These are phyloP conservation scores for Archivesica marissinica DNA, from an alignment of 1,140 invertebrate species.

Conservation along the genomic window DNA sequence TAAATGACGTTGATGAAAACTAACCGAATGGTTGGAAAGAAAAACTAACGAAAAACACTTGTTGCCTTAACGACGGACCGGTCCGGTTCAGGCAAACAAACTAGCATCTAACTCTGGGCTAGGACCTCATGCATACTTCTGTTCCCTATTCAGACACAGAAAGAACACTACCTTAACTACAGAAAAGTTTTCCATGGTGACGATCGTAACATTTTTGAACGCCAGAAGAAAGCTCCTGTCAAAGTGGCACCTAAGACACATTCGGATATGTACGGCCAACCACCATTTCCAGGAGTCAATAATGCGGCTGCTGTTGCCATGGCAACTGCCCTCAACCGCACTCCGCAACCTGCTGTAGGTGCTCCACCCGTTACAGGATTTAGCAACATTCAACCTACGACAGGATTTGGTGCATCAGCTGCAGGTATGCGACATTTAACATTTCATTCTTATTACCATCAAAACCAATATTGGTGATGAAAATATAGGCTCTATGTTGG, in stretches of 20 bases:
- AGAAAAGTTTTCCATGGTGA: constrained; percentile 92
- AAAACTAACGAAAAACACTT: too few relatives aligned
- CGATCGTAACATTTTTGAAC: constrained; percentile 91
- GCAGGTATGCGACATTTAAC: not conserved
- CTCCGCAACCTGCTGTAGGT: constrained; percentile 77
- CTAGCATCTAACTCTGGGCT: too few relatives aligned
- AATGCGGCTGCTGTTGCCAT: constrained; percentile 85
- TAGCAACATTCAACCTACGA: constrained; percentile 29
- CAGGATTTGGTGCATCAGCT: constrained; percentile 57
- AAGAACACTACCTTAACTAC: constrained; percentile 92
- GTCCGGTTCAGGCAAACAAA: too few relatives aligned
- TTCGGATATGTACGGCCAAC: constrained; percentile 84
- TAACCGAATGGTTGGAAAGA: too few relatives aligned
- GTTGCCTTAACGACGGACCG: too few relatives aligned
- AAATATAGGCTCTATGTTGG: too few relatives aligned
- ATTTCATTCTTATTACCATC: too few relatives aligned
- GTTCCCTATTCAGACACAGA: constrained; percentile 87
- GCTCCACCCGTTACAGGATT: constrained; percentile 71
- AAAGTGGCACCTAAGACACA: constrained; percentile 69
- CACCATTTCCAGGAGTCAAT: constrained; percentile 86
- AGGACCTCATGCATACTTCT: too few relatives aligned
- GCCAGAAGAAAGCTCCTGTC: constrained; percentile 78
- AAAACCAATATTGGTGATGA: too few relatives aligned
- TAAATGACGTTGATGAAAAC: too few relatives aligned
- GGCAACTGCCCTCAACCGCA: constrained; percentile 85